Percentiles rank a stretch among this genome's conserved stretches.
Conservation (phyloP, 2,888 invertebrate genomes). For the Nomada ferruginata region DNA sequence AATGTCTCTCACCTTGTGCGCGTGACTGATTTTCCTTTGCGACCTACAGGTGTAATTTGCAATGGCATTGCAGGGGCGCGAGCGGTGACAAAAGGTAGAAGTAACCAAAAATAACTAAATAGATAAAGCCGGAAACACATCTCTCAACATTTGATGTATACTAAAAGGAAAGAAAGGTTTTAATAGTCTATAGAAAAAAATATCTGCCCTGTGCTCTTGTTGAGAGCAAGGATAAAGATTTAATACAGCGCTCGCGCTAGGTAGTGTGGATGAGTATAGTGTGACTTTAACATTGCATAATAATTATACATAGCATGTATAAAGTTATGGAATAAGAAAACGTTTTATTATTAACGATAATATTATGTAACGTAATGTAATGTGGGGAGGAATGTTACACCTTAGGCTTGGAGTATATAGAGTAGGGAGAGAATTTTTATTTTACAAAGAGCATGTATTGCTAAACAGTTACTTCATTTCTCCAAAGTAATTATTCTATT, state of each 20-base stretch:
- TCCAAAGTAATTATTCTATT: constrained; percentile 29
- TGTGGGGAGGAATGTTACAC: constrained; percentile 78
- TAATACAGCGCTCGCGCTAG: constrained; percentile 78
- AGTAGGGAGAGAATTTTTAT: constrained; percentile 68
- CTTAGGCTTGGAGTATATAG: constrained; percentile 74
- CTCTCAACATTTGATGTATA: constrained; percentile 69
- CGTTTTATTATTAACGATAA: constrained; percentile 82
- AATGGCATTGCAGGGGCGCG: constrained; percentile 50
- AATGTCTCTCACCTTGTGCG: constrained; percentile 84
- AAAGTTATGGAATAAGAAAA: constrained; percentile 83
- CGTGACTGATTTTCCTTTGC: constrained; percentile 82
- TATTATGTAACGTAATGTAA: constrained; percentile 80
- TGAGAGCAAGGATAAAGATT: constrained; percentile 58
- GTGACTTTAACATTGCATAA: constrained; percentile 83
- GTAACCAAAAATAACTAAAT: constrained; percentile 37
- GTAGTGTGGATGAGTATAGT: constrained; percentile 81
- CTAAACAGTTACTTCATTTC: constrained; percentile 29
- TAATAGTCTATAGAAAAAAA: constrained; percentile 36
- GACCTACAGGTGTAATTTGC: constrained; percentile 64
- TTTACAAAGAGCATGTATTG: constrained; percentile 10
- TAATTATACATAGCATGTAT: constrained; percentile 84
- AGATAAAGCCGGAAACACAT: constrained; percentile 58
- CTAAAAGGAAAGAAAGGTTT: constrained; percentile 45
- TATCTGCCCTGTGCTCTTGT: constrained; percentile 67
- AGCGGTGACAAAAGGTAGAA: constrained; percentile 34